These are phyloP conservation scores for Calephelis perditalis DNA, from an alignment of 2,888 invertebrate genomes.

Conservation along the genomic window DNA sequence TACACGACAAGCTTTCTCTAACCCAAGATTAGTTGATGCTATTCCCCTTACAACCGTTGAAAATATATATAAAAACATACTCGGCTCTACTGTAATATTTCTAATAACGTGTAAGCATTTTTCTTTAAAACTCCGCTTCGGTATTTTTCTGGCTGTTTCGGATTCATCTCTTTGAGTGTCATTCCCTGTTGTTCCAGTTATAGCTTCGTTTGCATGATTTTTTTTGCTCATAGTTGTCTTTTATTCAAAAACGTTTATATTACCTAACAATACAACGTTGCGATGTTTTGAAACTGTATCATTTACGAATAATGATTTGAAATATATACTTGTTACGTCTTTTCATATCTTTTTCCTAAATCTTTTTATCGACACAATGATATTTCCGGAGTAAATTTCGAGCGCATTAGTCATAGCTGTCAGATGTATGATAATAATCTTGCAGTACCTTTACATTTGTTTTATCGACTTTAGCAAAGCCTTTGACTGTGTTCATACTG, in stretches of 20 bases:
- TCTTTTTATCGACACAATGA: background rate
- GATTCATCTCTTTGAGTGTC: background rate
- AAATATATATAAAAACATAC: conserved; percentile 81
- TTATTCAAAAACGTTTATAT: background rate
- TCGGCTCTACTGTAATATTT: conserved; percentile 83
- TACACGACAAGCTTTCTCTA: conserved; percentile 50
- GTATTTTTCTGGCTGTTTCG: conserved; percentile 25
- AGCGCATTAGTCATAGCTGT: background rate
- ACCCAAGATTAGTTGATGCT: conserved; percentile 89
- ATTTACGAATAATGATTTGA: background rate
- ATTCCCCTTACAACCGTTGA: conserved; percentile 81
- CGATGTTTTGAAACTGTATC: background rate
- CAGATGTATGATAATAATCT: no score
- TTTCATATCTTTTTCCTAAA: background rate
- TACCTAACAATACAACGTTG: background rate
- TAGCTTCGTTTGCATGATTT: background rate
- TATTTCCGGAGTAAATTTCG: background rate
- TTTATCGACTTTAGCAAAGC: no score
- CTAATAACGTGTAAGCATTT: conserved; percentile 69
- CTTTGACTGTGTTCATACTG: no score
- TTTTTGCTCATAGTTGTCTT: background rate
- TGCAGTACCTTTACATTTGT: no score
- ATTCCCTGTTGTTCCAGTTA: background rate
- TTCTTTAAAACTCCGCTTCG: conserved; percentile 54
- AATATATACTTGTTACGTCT: background rate